Base-by-base conservation (phyloP, 2,797 vertebrate genomes). In the Furcifer pardalis region DNA sequence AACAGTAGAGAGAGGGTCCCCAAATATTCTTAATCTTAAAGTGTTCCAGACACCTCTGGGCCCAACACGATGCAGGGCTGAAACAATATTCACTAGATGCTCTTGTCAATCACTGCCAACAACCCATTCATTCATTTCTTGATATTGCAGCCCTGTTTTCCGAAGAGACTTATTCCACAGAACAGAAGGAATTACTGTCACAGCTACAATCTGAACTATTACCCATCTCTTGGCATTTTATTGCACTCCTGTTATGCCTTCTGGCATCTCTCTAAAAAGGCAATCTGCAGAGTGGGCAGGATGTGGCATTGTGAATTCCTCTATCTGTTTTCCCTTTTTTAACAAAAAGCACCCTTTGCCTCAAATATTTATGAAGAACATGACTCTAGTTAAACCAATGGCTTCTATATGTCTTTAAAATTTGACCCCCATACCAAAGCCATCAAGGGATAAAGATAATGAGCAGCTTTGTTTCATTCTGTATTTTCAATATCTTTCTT, bases 151-250 rank as follows among this genome's bases (percentile, higher is more conserved):
- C 42, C 52, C 75, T 49, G 40, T n/a, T 23, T 77, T 69, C 73
- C 42, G 25, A 37, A 46, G 60, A 85, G 72, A 85, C n/a, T 81
- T 84, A 73, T 85, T 79, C 0, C 68, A 77, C 75, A 68, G 32
- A 62, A 46, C 19, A 75, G 30, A 75, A 77, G 25, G 46, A 75
- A 46, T 68, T 37, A 68, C 63, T 84, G 75, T 84, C 62, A 83
- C 85, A 90, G 73, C 44, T n/a, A 78, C 66, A 40, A 81, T 66
- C 87, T 76, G 40, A 13, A 75, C 59, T 5, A 37, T 81, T 90
- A 87, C 77, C 69, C 78, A 66, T 23, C 83, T 86, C 91, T 76
- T 81, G 79, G 0, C 77, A 59, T 81, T 56, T 75, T 75, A 25
- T 66, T 30, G 81, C 69, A 83, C 68, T 83, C 84, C 46, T 44